Base-by-base conservation (phyloP, 1,140 invertebrate genomes). In the Pinna nobilis region DNA sequence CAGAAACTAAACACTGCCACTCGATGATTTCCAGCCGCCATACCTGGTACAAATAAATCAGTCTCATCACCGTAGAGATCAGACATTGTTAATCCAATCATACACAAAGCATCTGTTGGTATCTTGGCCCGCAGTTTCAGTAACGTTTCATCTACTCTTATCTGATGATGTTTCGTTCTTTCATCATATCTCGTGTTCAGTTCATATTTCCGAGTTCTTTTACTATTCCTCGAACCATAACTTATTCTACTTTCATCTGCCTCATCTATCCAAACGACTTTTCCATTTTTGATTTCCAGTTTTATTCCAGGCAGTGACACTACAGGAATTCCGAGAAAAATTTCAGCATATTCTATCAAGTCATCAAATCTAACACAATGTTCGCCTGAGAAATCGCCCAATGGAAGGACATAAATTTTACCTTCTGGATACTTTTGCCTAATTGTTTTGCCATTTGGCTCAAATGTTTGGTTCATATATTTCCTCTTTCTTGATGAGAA, bases 1-100 rank as follows among this genome's bases (percentile, higher is more conserved):
- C 76, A 72, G 11, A 85, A 74, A 68, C 85, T 86, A 61, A 87
- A 87, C 3, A 86, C 74, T 25, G 83, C 86, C 4, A 87, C 86
- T 49, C 75, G 64, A 25, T 81, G 63, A 53, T 80, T 79, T 2
- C 86, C 86, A 49, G 81, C 76, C 20, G 85, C 85, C 84, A 86
- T 84, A 28, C 86, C 86, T 28, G 86, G 85, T 6, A 87, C 85
- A 82, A 87, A 87, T 6, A 87, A 72, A 64, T 87, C 86, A 33
- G 63, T 66, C 11, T 84, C 78, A 35, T 84, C 85, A 37, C 78
- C 78, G 68, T 83, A 87, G 15, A 87, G 69, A 73, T 87, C 86
- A 39, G 75, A 73, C 64, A 80, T 80, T 20, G 86, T 87, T 25
- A 86, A 75, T n/a, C 77, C 85, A 50, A 87, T 85, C 67, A 86